A percentile compares a stretch with the other conserved stretches of the same genome.
Conservation (phyloP, 2,113 vertebrate species). For the Chaetodon trifascialis region DNA sequence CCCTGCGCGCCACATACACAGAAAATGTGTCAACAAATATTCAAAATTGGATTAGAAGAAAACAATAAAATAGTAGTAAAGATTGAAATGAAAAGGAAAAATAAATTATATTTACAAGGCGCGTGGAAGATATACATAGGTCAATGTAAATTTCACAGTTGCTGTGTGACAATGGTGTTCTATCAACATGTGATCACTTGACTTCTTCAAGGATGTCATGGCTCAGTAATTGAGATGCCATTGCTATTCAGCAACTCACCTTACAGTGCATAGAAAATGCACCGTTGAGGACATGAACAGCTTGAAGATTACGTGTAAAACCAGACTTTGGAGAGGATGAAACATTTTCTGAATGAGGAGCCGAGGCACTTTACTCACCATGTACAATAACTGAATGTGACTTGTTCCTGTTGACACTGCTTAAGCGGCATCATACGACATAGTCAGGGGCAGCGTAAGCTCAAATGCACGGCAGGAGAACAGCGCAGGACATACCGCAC, state of each 20-base stretch:
- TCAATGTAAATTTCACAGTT: background rate
- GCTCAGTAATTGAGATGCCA: constrained; percentile 2
- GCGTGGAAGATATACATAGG: too few species aligned
- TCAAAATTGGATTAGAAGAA: background rate
- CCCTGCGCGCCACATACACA: background rate
- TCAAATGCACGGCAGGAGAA: background rate
- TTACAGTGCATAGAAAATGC: constrained; percentile 5
- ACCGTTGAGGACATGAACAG: background rate
- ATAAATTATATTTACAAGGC: too few species aligned
- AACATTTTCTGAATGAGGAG: background rate
- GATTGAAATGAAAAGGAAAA: background rate
- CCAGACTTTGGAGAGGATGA: background rate
- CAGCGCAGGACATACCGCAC: background rate
- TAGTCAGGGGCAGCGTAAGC: background rate
- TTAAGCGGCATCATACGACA: background rate
- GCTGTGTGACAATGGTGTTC: background rate
- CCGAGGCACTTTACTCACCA: background rate
- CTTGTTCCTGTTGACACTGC: background rate
- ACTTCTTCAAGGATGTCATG: constrained; percentile 6
- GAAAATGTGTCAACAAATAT: background rate
- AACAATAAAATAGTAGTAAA: background rate
- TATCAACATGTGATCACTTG: constrained; percentile 9
- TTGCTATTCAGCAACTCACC: background rate
- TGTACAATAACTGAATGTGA: background rate
- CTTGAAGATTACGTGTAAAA: background rate